Conservation (phyloP, 1,140 invertebrate species). For the fruit fly (Drosophila melanogaster) region Release_6_plus_ISO1_MT NT_033777.3:7010001-7010500, state of each 20-base stretch:
- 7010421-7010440: slow-evolving; percentile 59
- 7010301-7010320: slow-evolving; percentile 31
- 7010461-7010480: slow-evolving; percentile 53
- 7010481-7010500: slow-evolving; percentile 72
- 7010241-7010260: slow-evolving; percentile 71
- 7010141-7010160: slow-evolving; percentile 82
- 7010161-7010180: slow-evolving; percentile 46
- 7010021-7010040: too few species aligned
- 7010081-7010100: not conserved
- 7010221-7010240: slow-evolving; percentile 27
- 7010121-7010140: slow-evolving; percentile 81
- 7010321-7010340: slow-evolving; percentile 33
- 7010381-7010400: slow-evolving; percentile 30
- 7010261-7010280: slow-evolving; percentile 78
- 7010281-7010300: slow-evolving; percentile 41
- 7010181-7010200: slow-evolving; percentile 2
- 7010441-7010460: slow-evolving; percentile 32
- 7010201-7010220: slow-evolving; percentile 6
- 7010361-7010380: slow-evolving; percentile 63
- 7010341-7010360: slow-evolving; percentile 34
- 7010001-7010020: too few species aligned
- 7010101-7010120: slow-evolving; percentile 20
- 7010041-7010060: too few species aligned
- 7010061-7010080: too few species aligned
- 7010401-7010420: slow-evolving; percentile 54